Percentiles rank a stretch among this genome's conserved stretches.
These are phyloP conservation scores for Sylvicola cinctus DNA, from an alignment of 2,888 invertebrate genomes.

Conservation along the genomic window DNA sequence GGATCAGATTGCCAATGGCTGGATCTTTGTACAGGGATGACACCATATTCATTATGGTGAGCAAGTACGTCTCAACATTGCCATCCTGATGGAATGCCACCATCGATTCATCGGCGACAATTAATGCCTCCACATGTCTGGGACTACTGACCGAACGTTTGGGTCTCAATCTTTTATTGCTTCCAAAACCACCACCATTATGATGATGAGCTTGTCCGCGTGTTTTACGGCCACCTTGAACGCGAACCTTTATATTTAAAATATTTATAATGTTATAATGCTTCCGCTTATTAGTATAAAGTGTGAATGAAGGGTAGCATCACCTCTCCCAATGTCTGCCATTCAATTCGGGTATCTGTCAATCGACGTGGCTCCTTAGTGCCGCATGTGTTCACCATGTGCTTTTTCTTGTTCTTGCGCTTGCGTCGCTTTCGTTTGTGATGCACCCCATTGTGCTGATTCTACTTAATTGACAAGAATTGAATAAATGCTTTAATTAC, in stretches of 20 bases:
- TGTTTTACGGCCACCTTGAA: conserved; percentile 24
- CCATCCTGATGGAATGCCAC: conserved; percentile 63
- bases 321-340: conserved; percentile 32
- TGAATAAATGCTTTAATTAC: too few species aligned
- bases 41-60: conserved; percentile 88
- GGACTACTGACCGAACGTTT: conserved; percentile 51
- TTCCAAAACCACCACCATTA: conserved; percentile 4
- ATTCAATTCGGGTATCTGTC: conserved; percentile 34
- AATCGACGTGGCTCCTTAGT: conserved; percentile 31
- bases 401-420: conserved; percentile 3
- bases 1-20: conserved; percentile 75
- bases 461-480: too few species aligned
- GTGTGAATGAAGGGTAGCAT: conserved; percentile 7
- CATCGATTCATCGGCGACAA: conserved; percentile 78
- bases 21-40: conserved; percentile 70
- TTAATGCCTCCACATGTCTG: conserved; percentile 63
- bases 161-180: conserved; percentile 13
- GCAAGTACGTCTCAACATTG: conserved; percentile 64
- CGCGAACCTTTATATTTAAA: conserved; percentile 20
- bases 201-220: conserved; percentile 10
- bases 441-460: too few species aligned
- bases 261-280: conserved; percentile 1
- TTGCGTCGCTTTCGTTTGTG: conserved; percentile 2
- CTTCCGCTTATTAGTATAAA: background rate
- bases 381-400: conserved; percentile 30